These are phyloP conservation scores for Eulemur rubriventer DNA, from an alignment of 2,797 vertebrate genomes.

Conservation along the genomic window DNA sequence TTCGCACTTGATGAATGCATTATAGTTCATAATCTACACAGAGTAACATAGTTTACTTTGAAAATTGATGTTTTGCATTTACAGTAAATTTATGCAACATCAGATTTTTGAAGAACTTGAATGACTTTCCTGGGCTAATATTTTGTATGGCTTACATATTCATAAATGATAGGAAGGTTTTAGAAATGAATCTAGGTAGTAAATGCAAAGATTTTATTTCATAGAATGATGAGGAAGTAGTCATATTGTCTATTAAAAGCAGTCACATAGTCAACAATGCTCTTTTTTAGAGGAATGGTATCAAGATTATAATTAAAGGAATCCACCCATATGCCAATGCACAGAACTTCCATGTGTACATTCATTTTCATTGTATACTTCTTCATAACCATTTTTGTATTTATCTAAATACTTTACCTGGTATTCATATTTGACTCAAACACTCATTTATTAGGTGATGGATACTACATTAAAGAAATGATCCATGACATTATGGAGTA, in stretches of 20 bases:
- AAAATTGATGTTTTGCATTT: conserved; percentile 51
- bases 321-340: conserved; percentile 67
- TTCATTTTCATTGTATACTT: conserved; percentile 69
- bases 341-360: conserved; percentile 53
- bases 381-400: conserved; percentile 40
- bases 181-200: conserved; percentile 75
- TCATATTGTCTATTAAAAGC: conserved; percentile 80
- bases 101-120: conserved; percentile 56
- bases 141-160: conserved; percentile 71
- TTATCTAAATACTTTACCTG: conserved; percentile 55
- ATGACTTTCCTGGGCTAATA: conserved; percentile 59
- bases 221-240: conserved; percentile 73
- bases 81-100: conserved; percentile 8
- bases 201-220: conserved; percentile 79
- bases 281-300: conserved; percentile 76
- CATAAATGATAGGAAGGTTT: conserved; percentile 65
- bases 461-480: conserved; percentile 49
- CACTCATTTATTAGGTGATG: conserved; percentile 34
- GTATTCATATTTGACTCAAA: conserved; percentile 45
- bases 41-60: conserved; percentile 17
- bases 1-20: conserved; percentile 24
- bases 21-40: conserved; percentile 25
- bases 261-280: conserved; percentile 71
- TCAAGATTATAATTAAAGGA: conserved; percentile 81
- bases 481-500: not conserved